Evolutionary conservation across 2,888 invertebrate genomes (phyloP).

Genomic region (Euplexia lucipara): DNA sequence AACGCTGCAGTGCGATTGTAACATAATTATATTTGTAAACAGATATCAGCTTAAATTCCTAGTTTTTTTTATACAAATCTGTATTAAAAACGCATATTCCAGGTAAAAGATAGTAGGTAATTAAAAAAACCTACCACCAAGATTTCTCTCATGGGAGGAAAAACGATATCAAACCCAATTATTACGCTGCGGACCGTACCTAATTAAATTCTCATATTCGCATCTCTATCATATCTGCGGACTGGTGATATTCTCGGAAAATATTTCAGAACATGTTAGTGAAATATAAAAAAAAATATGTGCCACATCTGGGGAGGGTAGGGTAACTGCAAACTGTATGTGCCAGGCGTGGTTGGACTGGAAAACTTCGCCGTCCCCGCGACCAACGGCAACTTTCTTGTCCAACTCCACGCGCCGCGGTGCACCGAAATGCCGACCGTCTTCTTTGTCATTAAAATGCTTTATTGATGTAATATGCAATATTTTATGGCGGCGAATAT

Average conservation of each 20-base stretch:
- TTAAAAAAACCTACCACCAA: not conserved
- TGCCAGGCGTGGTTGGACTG: conserved; percentile 77
- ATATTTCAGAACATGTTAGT: conserved; percentile 55
- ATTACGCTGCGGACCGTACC: conserved; percentile 4
- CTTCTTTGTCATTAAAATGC: conserved; percentile 77
- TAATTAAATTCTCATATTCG: conserved; percentile 44
- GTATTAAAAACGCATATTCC: conserved; percentile 2
- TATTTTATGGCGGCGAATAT: conserved; percentile 68
- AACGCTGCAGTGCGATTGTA: conserved; percentile 16
- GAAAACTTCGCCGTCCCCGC: conserved; percentile 75
- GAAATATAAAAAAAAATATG: conserved; percentile 57
- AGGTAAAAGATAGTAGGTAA: not conserved
- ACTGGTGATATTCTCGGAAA: conserved; percentile 37
- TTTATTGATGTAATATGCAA: conserved; percentile 77
- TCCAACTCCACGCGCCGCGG: conserved; percentile 67
- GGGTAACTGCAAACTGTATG: conserved; percentile 72
- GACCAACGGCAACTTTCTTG: conserved; percentile 76
- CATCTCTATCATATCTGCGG: conserved; percentile 46
- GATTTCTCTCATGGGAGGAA: conserved; percentile 22
- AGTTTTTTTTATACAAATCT: conserved; percentile 14
- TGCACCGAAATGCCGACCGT: conserved; percentile 70
- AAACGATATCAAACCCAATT: conserved; percentile 13
- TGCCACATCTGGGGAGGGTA: conserved; percentile 72
- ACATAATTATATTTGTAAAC: conserved; percentile 5
- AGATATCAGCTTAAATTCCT: conserved; percentile 13